Base-by-base conservation (phyloP, 2,113 vertebrate species). In the Etheostoma cragini region DNA sequence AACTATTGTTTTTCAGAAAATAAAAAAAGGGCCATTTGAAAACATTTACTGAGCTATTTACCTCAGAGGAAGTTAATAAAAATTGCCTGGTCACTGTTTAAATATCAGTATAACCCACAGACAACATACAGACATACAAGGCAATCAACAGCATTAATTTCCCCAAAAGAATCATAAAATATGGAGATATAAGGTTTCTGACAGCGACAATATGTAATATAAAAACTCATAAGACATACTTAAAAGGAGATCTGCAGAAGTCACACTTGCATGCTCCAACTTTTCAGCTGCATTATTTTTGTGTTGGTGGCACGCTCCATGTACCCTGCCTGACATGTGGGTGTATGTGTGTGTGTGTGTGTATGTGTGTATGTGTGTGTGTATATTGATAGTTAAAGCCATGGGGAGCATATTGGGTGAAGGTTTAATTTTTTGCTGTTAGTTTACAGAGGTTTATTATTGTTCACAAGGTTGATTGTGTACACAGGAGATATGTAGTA, bases 401-500 rank as follows among this genome's bases (percentile, higher is more conserved):
- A 54, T 15, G 5, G 63, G 72, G 78, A 81, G 24, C 19, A 22
- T n/a, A 38, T 53, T 5, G 30, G 49, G 66, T 68, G 83, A 87
- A 76, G 71, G 67, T 88, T 84, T 82, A 81, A 85, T 87, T 87
- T 85, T 84, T 52, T 50, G 46, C 52, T 76, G 87, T 88, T 83
- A 76, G 58, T 84, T 73, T 84, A 82, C 24, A 0, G 67, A 76
- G 66, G 57, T 83, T 86, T 81, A 88, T 84, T 85, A 74, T 79
- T 70, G 76, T 78, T 83, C 75, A 86, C 72, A 35, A 56, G 62
- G 67, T 72, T 52, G 50, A 77, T 72, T 67, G 64, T 53, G 63
- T 62, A 65, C 76, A 68, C 82, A 10, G 76, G 85, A 88, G 81
- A 81, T 63, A 63, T 30, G 74, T 46, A 57, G 45, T 52, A 58